These are phyloP conservation scores for Lobophora halterata DNA, from an alignment of 2,888 invertebrate genomes.

Conservation along the genomic window DNA sequence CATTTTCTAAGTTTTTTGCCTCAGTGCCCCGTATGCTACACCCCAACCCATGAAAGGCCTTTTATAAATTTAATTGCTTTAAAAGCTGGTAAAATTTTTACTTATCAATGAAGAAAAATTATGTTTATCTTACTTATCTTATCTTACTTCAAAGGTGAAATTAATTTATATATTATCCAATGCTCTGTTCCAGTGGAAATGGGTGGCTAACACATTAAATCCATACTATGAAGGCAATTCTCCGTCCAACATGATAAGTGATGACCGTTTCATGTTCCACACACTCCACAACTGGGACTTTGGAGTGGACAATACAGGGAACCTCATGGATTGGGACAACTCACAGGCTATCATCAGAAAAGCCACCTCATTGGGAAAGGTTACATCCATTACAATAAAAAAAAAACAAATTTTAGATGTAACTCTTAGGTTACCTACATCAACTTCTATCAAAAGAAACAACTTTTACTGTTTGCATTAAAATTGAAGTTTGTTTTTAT, in stretches of 20 bases:
- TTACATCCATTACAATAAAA: slow-evolving; percentile 33
- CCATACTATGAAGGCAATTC: slow-evolving; percentile 95
- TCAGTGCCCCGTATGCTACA: no score
- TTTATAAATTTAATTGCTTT: no score
- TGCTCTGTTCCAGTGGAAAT: slow-evolving; percentile 84
- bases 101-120: no score
- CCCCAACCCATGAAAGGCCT: no score
- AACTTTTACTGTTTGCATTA: no score
- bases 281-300: slow-evolving; percentile 92
- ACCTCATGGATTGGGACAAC: slow-evolving; percentile 87
- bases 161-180: background rate
- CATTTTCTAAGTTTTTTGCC: no score
- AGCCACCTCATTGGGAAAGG: slow-evolving; percentile 72
- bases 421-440: no score
- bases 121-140: no score
- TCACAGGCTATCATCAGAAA: slow-evolving; percentile 81
- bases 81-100: no score
- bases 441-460: no score
- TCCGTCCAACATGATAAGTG: slow-evolving; percentile 85
- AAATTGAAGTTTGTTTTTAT: background rate
- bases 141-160: no score
- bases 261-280: slow-evolving; percentile 91
- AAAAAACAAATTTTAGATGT: no score
- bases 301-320: slow-evolving; percentile 91
- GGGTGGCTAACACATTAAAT: slow-evolving; percentile 93